Conservation (phyloP, 2,888 invertebrate genomes). For the Agrypnus murinus region DNA sequence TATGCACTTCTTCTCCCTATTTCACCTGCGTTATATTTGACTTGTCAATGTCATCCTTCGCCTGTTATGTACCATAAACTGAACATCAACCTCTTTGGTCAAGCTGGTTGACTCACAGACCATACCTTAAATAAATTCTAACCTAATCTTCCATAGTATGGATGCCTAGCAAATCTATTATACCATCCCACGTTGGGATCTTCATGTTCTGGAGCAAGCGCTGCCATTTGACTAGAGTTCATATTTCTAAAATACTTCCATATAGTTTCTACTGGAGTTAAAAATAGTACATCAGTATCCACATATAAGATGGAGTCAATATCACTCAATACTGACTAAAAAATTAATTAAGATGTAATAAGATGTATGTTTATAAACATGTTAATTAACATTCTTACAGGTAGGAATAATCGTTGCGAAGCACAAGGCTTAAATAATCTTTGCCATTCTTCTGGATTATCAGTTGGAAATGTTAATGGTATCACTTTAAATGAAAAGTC, state of each 20-base stretch:
- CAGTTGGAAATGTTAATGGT: conserved; percentile 85
- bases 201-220: conserved; percentile 91
- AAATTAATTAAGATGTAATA: conserved; percentile 45
- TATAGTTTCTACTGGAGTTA: conserved; percentile 86
- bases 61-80: too few species aligned
- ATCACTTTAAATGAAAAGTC: conserved; percentile 84
- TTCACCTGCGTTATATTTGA: too few species aligned
- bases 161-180: conserved; percentile 95
- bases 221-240: conserved; percentile 91
- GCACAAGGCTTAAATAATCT: conserved; percentile 95
- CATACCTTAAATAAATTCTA: conserved; percentile 48
- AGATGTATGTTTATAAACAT: too few species aligned
- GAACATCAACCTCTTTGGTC: too few species aligned
- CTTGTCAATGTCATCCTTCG: too few species aligned
- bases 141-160: conserved; percentile 92
- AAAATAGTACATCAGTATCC: conserved; percentile 93
- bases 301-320: conserved; percentile 93
- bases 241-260: conserved; percentile 90
- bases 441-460: conserved; percentile 86
- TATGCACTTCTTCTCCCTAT: too few species aligned
- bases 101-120: too few species aligned
- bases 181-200: conserved; percentile 97
- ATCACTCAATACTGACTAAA: conserved; percentile 84
- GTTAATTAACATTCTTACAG: conserved; percentile 76
- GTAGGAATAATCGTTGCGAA: conserved; percentile 93